Evolutionary conservation across 2,888 invertebrate species (phyloP).

Genomic region (Dicyrtomina minuta): DNA sequence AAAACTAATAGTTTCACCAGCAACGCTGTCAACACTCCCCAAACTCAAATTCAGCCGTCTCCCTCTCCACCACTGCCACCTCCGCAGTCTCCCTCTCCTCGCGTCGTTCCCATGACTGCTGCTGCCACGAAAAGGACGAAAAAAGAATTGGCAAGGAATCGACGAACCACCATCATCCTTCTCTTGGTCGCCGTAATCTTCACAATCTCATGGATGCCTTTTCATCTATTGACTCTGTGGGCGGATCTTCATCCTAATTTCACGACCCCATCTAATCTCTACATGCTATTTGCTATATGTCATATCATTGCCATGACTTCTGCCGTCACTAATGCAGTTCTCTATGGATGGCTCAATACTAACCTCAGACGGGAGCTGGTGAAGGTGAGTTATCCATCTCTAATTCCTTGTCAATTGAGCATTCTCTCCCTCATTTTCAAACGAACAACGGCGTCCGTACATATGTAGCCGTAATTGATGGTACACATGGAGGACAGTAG

Average conservation of each 20-base stretch:
- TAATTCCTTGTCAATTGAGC: no score
- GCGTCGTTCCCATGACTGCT: conserved; percentile 50
- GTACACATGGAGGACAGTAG: no score
- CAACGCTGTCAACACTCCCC: neutral
- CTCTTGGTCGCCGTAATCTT: conserved; percentile 62
- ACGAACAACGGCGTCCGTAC: no score
- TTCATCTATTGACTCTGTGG: conserved; percentile 61
- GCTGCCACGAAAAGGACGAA: conserved; percentile 53
- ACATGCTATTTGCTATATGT: conserved; percentile 60
- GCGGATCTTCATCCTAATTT: conserved; percentile 56
- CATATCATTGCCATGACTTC: conserved; percentile 64
- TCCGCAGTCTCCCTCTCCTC: neutral
- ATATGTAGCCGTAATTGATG: no score
- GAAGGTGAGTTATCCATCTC: conserved; percentile 42
- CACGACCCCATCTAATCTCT: conserved; percentile 54
- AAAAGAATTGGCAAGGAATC: conserved; percentile 31
- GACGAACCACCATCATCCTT: conserved; percentile 38
- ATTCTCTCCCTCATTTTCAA: neutral
- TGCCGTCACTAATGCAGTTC: conserved; percentile 63
- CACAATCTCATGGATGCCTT: conserved; percentile 63
- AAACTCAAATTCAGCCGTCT: neutral
- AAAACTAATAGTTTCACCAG: neutral
- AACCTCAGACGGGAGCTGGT: conserved; percentile 61
- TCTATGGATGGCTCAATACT: conserved; percentile 66
- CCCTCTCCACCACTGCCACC: neutral